Conservation (phyloP, 1,140 invertebrate genomes). For the Ruditapes philippinarum region DNA sequence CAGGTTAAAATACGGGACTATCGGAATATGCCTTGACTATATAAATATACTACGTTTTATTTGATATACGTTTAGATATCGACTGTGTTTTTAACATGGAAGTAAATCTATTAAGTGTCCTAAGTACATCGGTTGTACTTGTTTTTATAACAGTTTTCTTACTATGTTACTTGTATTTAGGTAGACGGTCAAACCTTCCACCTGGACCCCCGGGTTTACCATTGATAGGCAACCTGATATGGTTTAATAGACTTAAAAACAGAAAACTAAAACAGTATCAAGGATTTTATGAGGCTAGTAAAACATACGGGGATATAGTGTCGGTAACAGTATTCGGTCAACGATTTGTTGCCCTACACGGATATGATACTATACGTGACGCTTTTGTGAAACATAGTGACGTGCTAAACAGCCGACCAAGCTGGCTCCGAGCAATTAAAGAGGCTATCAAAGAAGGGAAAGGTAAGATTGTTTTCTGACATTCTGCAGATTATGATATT, state of each 20-base stretch:
- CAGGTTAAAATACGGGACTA: too few species aligned
- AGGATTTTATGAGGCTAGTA: background rate
- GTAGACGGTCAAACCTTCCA: background rate
- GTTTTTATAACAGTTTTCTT: slow-evolving; percentile 5
- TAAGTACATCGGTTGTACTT: background rate
- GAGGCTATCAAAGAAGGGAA: background rate
- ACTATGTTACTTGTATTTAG: background rate
- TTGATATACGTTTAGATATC: too few species aligned
- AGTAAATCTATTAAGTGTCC: background rate
- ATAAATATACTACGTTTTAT: too few species aligned
- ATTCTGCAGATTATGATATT: too few species aligned
- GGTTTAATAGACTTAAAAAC: background rate
- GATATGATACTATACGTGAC: background rate
- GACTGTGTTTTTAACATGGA: background rate
- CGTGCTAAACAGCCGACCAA: background rate
- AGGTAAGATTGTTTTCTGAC: too few species aligned
- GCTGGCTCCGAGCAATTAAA: background rate
- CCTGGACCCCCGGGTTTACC: background rate
- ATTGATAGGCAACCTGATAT: background rate
- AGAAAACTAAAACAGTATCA: background rate
- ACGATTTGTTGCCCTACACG: background rate
- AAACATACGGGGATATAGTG: slow-evolving; percentile 24
- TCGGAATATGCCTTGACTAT: too few species aligned
- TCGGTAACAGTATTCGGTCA: background rate
- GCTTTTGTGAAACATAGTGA: slow-evolving; percentile 26